Evolutionary conservation across 1,140 invertebrate species (phyloP).

Genomic region (Tetramorium parvispinum): DNA sequence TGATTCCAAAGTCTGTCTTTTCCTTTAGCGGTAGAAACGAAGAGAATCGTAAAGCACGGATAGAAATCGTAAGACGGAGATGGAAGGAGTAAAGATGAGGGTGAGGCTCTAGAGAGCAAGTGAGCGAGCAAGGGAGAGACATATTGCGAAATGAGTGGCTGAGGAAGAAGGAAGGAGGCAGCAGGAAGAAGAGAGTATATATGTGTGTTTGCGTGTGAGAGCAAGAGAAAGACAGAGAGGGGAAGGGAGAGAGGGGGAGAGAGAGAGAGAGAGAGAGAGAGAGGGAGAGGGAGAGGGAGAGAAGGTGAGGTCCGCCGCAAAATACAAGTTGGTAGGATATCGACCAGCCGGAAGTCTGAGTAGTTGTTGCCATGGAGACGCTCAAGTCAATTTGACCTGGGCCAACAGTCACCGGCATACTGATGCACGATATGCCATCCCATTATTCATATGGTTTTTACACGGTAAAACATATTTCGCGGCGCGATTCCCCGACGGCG

Average conservation of each 20-base stretch:
- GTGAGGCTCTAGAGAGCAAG: constrained; percentile 59
- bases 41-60: constrained; percentile 67
- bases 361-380: constrained; percentile 85
- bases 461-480: constrained; percentile 71
- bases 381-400: constrained; percentile 85
- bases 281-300: constrained; percentile 42
- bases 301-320: constrained; percentile 78
- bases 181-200: constrained; percentile 40
- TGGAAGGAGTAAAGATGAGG: constrained; percentile 53
- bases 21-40: constrained; percentile 64
- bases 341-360: constrained; percentile 83
- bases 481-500: constrained; percentile 58
- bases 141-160: constrained; percentile 58
- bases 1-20: constrained; percentile 68
- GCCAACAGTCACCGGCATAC: constrained; percentile 82
- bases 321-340: constrained; percentile 84
- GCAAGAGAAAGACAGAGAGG: constrained; percentile 2
- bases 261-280: constrained; percentile 20
- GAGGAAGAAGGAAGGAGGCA: constrained; percentile 41
- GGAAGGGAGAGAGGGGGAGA: constrained; percentile 30
- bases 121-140: constrained; percentile 60
- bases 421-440: constrained; percentile 80
- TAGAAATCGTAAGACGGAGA: constrained; percentile 62
- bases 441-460: constrained; percentile 80
- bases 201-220: constrained; percentile 50